Percentiles rank a stretch among this genome's conserved stretches.
These are phyloP conservation scores for Xanthorhoe spadicearia DNA, from an alignment of 2,888 invertebrate genomes.

Conservation along the genomic window DNA sequence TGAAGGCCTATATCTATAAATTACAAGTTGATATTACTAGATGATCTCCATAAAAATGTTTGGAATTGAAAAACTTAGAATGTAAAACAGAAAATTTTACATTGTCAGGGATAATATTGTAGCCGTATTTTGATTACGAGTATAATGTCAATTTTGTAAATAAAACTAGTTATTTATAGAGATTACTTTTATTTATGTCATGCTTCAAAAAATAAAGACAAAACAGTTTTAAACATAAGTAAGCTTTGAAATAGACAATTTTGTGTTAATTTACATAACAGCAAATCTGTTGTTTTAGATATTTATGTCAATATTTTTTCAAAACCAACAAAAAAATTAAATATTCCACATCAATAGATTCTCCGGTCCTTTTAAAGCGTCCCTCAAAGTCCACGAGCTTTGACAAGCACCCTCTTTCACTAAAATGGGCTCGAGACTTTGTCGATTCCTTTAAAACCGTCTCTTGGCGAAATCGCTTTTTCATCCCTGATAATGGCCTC, in stretches of 20 bases:
- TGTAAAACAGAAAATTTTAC: background rate
- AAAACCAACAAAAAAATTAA: conserved; percentile 48
- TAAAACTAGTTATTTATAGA: too few relatives aligned
- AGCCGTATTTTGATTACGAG: too few relatives aligned
- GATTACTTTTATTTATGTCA: background rate
- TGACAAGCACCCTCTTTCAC: conserved; percentile 56
- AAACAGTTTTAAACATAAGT: too few relatives aligned
- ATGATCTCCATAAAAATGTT: background rate
- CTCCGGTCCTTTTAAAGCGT: conserved; percentile 64
- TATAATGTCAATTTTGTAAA: too few relatives aligned
- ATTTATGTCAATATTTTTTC: background rate
- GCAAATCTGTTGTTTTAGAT: background rate
- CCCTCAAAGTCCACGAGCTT: conserved; percentile 69
- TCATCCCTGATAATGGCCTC: conserved; percentile 79
- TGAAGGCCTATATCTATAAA: background rate
- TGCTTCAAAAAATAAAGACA: background rate
- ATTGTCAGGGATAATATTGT: background rate
- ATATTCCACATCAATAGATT: conserved; percentile 60
- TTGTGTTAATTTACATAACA: too few relatives aligned
- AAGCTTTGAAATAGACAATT: too few relatives aligned
- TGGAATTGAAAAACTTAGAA: background rate
- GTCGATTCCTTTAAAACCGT: conserved; percentile 77
- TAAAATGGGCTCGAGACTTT: conserved; percentile 68
- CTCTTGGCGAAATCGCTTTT: conserved; percentile 80
- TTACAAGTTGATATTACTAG: background rate